phyloP scores from a whole-genome alignment of 2,113 vertebrate species.

The Aptenodytes patagonicus region DNA sequence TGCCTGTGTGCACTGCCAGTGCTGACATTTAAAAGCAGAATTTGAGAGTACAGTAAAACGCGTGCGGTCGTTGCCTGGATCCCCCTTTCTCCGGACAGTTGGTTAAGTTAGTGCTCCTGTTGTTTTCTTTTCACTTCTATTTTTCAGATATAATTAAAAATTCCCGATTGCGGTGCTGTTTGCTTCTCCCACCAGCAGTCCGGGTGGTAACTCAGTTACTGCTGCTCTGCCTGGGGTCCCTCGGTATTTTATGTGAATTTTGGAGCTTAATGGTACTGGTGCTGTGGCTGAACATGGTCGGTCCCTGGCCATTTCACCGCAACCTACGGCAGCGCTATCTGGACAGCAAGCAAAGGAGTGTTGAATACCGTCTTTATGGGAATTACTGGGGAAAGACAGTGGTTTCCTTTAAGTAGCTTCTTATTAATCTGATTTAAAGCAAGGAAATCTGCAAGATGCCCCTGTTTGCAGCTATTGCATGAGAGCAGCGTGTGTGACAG shows the following conservation, averaged over 20 bases:
- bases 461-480: not conserved
- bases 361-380: not conserved
- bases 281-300: rapidly evolving
- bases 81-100: not conserved
- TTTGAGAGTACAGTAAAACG: not conserved
- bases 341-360: not conserved
- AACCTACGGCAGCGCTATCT: not conserved
- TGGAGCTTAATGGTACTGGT: not conserved
- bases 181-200: not conserved
- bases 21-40: conserved; percentile 44
- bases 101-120: not conserved
- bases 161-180: not conserved
- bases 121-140: not conserved
- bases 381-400: not conserved
- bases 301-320: not conserved
- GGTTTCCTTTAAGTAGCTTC: conserved; percentile 41
- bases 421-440: conserved; percentile 24
- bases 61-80: not conserved
- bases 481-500: not conserved
- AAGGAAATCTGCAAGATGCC: not conserved
- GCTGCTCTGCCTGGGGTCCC: not conserved
- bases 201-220: not conserved
- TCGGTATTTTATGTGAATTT: not conserved
- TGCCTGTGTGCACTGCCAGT: not conserved
- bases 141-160: not conserved